These are phyloP conservation scores for Xylocampa areola DNA, from an alignment of 2,888 invertebrate genomes.

Conservation along the genomic window DNA sequence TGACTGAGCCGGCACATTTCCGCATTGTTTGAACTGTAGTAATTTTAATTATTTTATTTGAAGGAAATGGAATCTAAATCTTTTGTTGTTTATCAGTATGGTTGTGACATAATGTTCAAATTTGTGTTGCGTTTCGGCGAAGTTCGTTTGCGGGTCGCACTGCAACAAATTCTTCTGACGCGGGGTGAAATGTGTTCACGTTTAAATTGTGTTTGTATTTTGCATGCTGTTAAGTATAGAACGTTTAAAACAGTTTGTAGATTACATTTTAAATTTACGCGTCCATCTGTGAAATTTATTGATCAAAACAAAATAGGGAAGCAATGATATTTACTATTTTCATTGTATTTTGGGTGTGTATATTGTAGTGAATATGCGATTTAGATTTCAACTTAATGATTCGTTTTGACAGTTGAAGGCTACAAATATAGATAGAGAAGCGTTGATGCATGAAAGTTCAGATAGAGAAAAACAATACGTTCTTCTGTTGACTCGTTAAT, in stretches of 20 bases:
- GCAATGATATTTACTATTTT: too few relatives aligned
- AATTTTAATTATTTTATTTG: constrained; percentile 50
- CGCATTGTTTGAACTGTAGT: constrained; percentile 66
- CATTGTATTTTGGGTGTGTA: too few relatives aligned
- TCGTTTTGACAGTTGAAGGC: too few relatives aligned
- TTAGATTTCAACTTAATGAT: too few relatives aligned
- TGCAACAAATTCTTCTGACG: constrained; percentile 65
- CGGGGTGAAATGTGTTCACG: constrained; percentile 41
- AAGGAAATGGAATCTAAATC: constrained; percentile 31
- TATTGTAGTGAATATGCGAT: too few relatives aligned
- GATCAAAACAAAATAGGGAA: too few relatives aligned
- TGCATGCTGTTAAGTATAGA: constrained; percentile 31
- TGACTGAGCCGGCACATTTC: constrained; percentile 72
- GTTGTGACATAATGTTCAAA: constrained; percentile 40
- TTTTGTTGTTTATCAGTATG: constrained; percentile 20
- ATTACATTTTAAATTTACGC: constrained; percentile 9
- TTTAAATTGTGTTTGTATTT: constrained; percentile 46
- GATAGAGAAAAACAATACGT: too few relatives aligned
- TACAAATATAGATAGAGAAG: constrained; percentile 27
- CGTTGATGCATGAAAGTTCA: constrained; percentile 29
- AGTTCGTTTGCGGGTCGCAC: constrained; percentile 59
- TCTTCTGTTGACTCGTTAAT: too few relatives aligned
- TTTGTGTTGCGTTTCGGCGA: constrained; percentile 38
- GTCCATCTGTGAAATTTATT: constrained; percentile 14
- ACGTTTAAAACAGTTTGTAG: constrained; percentile 17